Evolutionary conservation across 2,113 vertebrate genomes (phyloP).

Genomic region (Raja brachyura): DNA sequence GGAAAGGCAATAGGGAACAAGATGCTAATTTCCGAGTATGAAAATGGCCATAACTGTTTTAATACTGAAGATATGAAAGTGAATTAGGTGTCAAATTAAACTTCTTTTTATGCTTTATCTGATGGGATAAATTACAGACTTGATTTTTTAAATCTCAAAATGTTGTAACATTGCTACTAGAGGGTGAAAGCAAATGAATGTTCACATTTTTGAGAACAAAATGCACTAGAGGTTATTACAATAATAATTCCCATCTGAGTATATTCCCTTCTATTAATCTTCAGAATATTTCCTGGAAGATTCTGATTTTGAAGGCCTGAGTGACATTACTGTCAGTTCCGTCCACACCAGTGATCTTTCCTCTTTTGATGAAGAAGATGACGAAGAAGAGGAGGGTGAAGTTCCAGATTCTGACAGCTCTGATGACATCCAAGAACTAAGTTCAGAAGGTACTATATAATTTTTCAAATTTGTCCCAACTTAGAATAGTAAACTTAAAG

Average conservation of each 20-base stretch:
- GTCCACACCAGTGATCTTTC: conserved; percentile 98
- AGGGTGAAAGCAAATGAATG: background rate
- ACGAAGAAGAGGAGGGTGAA: conserved; percentile 66
- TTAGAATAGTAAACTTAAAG: no score
- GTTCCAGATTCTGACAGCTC: conserved; percentile 72
- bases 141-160: no score
- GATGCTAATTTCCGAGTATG: no score
- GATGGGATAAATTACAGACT: no score
- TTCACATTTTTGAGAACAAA: background rate
- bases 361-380: conserved; percentile 76
- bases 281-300: conserved; percentile 75
- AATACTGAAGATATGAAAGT: no score
- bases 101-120: no score
- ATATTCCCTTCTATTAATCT: conserved; percentile 39
- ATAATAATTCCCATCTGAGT: no score
- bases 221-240: background rate
- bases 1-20: no score
- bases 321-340: conserved; percentile 95
- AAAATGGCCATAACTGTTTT: no score
- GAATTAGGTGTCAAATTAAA: no score
- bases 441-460: conserved; percentile 63
- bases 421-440: conserved; percentile 81
- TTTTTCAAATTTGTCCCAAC: background rate
- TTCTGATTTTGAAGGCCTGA: conserved; percentile 86
- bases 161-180: no score